phyloP scores from a whole-genome alignment of 2,113 vertebrate species.

The Tetrax tetrax region DNA sequence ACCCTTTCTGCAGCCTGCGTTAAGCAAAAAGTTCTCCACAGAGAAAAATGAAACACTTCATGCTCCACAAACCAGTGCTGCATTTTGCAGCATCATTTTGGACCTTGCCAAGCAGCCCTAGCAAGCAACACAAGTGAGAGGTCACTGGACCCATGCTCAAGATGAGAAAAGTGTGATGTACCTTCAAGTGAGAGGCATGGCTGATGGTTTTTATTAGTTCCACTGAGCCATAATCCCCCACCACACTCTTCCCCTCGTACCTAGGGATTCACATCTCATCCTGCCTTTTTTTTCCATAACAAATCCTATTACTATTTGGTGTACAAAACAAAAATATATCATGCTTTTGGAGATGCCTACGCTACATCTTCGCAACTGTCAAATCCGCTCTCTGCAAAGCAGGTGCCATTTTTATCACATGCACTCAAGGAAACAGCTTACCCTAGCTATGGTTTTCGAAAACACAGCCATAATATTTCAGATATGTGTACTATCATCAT shows the following conservation, averaged over 20 bases:
- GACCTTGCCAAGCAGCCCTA: not conserved
- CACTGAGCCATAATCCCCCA: not conserved
- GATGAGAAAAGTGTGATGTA: not conserved
- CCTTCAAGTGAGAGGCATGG: not conserved
- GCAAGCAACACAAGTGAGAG: not conserved
- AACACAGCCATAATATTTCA: slow-evolving; percentile 30
- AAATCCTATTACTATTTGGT: not conserved
- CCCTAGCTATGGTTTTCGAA: not conserved
- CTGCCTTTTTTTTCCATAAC: not conserved
- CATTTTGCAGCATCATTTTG: not conserved
- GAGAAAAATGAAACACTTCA: not conserved
- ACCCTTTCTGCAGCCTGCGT: not conserved
- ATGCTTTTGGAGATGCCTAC: not conserved
- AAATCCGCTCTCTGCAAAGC: slow-evolving; percentile 28
- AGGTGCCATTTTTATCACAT: slow-evolving; percentile 43
- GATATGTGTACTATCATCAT: slow-evolving; percentile 10
- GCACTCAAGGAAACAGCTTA: slow-evolving; percentile 26
- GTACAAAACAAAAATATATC: not conserved
- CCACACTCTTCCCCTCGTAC: not conserved
- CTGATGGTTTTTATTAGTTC: not conserved
- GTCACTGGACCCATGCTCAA: not conserved
- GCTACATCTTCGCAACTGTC: not conserved
- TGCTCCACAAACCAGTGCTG: not conserved
- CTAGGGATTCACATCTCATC: not conserved
- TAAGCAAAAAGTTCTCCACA: not conserved